Evolutionary conservation across 2,797 vertebrate genomes (phyloP).

Genomic region (Synaphobranchus kaupii): DNA sequence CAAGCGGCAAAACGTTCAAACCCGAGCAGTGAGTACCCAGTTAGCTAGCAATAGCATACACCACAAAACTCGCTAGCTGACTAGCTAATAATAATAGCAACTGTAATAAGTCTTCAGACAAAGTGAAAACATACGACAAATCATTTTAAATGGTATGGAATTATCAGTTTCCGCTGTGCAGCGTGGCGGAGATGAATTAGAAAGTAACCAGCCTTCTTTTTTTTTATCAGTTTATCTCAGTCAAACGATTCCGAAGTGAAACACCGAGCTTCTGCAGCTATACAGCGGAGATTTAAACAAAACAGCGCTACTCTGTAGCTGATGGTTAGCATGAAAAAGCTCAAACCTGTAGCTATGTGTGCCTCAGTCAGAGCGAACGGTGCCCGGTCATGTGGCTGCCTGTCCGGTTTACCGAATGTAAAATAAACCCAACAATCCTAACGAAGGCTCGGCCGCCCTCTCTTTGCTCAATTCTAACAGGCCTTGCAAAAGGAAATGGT

Average conservation of each 20-base stretch:
- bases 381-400: neutral
- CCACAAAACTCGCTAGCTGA: neutral
- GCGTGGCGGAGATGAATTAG: neutral
- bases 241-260: neutral
- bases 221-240: neutral
- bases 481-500: constrained; percentile 23
- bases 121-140: neutral
- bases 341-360: neutral
- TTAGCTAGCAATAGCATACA: neutral
- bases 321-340: neutral
- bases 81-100: neutral
- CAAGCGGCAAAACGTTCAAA: neutral
- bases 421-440: constrained; percentile 7
- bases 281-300: constrained; percentile 10
- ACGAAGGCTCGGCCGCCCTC: neutral
- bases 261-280: neutral
- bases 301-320: constrained; percentile 7
- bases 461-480: constrained; percentile 6
- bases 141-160: neutral
- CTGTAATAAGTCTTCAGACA: neutral
- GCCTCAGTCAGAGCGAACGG: neutral
- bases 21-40: neutral
- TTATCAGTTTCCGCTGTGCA: neutral
- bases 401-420: neutral
- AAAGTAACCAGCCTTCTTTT: neutral